Evolutionary conservation across 2,888 invertebrate species (phyloP).

Genomic region (Amiota mariae): DNA sequence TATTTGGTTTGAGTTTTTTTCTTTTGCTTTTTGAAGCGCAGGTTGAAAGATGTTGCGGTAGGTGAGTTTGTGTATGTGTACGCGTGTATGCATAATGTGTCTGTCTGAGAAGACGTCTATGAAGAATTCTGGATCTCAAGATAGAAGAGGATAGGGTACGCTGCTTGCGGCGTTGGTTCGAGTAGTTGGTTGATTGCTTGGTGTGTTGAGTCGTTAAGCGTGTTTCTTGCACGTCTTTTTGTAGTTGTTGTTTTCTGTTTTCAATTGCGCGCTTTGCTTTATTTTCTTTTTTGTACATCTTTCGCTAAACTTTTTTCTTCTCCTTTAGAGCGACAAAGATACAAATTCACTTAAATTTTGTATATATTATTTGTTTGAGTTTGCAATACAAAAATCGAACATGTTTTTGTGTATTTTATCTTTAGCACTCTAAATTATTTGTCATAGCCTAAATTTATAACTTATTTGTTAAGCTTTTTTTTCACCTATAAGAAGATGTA

Average conservation of each 20-base stretch:
- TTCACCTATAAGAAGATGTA: background rate
- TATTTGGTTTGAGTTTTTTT: background rate
- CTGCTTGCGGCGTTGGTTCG: too few species aligned
- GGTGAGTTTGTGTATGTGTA: too few species aligned
- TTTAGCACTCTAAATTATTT: conserved; percentile 36
- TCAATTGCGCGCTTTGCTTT: conserved; percentile 1
- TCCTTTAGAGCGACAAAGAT: conserved; percentile 11
- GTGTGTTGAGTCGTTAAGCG: too few species aligned
- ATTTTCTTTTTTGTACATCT: background rate
- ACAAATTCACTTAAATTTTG: conserved; percentile 7
- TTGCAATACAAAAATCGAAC: conserved; percentile 38
- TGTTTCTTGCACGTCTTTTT: background rate
- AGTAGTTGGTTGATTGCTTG: too few species aligned
- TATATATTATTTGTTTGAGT: conserved; percentile 35
- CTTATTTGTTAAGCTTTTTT: conserved; percentile 4
- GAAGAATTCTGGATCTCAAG: too few species aligned
- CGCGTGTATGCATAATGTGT: background rate
- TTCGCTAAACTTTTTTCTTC: background rate
- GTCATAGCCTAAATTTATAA: conserved; percentile 59
- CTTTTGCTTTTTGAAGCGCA: background rate
- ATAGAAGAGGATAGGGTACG: too few species aligned
- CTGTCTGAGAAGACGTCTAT: too few species aligned
- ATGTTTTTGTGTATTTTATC: conserved; percentile 24
- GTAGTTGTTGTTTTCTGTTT: background rate
- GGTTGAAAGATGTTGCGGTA: too few species aligned